phyloP scores from a whole-genome alignment of 1,140 invertebrate species.

The Megalonaias nervosa region DNA sequence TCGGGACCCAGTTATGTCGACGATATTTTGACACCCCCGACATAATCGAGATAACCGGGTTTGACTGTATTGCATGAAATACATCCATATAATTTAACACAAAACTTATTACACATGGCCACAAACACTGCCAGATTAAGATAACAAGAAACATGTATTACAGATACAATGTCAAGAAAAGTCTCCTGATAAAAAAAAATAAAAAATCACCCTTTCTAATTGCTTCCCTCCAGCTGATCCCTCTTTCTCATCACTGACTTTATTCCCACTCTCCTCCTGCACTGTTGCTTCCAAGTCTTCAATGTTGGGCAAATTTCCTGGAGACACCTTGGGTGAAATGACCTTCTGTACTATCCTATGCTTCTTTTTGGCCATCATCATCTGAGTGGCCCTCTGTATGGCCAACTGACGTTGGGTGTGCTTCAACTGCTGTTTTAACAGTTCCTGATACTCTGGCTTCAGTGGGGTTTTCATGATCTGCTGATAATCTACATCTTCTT shows the following conservation, averaged over 20 bases:
- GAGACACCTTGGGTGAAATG: conserved; percentile 1
- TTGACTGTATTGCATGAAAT: no score
- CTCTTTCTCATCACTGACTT: background rate
- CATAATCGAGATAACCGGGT: no score
- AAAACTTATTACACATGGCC: no score
- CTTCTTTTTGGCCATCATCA: conserved; percentile 4
- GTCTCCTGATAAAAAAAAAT: no score
- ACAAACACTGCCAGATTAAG: no score
- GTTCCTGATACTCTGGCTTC: conserved; percentile 37
- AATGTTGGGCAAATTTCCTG: conserved; percentile 4
- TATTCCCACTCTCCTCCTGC: conserved; percentile 34
- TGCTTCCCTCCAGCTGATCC: background rate
- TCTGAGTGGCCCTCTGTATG: conserved; percentile 22
- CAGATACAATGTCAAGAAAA: no score
- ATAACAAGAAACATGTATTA: no score
- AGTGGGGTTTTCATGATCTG: conserved; percentile 38
- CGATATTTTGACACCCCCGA: no score
- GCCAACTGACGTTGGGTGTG: conserved; percentile 15
- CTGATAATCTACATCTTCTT: conserved; percentile 48
- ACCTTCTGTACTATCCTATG: conserved; percentile 19
- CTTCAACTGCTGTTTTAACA: conserved; percentile 27
- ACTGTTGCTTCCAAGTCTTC: conserved; percentile 20
- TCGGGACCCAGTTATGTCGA: no score
- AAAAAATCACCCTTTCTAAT: no score
- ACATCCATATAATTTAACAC: no score